Conservation (phyloP, 2,113 vertebrate genomes). For the Erythrocercus mccallii region DNA sequence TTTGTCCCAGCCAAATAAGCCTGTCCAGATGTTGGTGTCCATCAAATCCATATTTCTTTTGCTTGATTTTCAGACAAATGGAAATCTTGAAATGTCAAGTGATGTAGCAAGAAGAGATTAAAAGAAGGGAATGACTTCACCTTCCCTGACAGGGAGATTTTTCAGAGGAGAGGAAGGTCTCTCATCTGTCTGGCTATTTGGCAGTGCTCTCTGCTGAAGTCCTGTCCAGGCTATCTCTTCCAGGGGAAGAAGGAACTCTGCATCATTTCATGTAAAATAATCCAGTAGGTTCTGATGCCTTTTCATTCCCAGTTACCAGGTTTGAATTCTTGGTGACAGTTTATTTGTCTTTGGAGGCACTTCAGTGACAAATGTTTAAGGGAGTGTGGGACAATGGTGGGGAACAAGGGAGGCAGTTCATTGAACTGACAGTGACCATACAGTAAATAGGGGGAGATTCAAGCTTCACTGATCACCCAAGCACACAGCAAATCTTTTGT, state of each 20-base stretch:
- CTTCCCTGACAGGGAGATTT: background rate
- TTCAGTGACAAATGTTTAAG: slow-evolving; percentile 86
- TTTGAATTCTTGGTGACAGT: slow-evolving; percentile 77
- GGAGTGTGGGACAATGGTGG: slow-evolving; percentile 81
- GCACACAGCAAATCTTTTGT: slow-evolving; percentile 78
- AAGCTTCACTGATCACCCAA: slow-evolving; percentile 79
- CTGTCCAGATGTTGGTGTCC: slow-evolving; percentile 64
- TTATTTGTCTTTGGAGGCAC: slow-evolving; percentile 82
- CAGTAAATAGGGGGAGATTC: slow-evolving; percentile 83
- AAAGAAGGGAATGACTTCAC: background rate
- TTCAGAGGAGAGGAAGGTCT: background rate
- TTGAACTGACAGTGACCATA: slow-evolving; percentile 87
- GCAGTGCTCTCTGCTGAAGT: background rate
- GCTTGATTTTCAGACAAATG: slow-evolving; percentile 29
- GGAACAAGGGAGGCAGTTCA: slow-evolving; percentile 85
- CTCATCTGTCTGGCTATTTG: background rate
- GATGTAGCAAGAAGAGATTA: slow-evolving; percentile 18
- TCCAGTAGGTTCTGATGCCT: slow-evolving; percentile 29
- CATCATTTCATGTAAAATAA: slow-evolving; percentile 57
- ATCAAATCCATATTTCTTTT: background rate
- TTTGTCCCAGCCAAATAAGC: background rate
- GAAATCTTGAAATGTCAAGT: slow-evolving; percentile 40
- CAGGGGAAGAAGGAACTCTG: background rate
- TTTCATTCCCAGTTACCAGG: slow-evolving; percentile 65
- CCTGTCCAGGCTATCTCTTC: background rate